Evolutionary conservation across 2,888 invertebrate species (phyloP), one percentile per base, ranked within the genome.

Genomic region (Mechanitis mazaeus): DNA sequence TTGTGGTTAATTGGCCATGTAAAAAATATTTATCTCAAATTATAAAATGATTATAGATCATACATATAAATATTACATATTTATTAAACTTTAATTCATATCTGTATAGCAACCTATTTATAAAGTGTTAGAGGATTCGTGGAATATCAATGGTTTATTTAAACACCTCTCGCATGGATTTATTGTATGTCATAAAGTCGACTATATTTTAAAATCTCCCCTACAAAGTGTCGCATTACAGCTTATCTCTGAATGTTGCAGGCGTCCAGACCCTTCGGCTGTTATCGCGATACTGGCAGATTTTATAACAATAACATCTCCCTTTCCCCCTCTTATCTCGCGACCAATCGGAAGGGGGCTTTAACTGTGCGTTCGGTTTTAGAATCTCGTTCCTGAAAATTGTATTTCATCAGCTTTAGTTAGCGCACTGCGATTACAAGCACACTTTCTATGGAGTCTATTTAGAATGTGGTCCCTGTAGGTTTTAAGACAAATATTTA

Each of bases 261-360:
- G 81, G 74, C 81, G 81, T 81, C 84, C 80, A 76, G 83, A 83
- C 87, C 87, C 86, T 82, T 75, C 79, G 69, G 65, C 66, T 69
- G 80, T 79, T 87, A 87, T 87, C 87, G 74, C 71, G 80, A 84
- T 79, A 86, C 84, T 85, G 83, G 73, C 83, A 83, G 85, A 84
- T 86, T 83, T 78, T 75, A 79, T 79, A 84, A 87, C 87, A 87
- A 86, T 83, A 79, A 77, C 77, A 77, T 76, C 77, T 75, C 74
- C 75, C 74, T 70, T 67, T 72, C 66, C 68, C 61, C 33, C 68
- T 65, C 67, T 83, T 87, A 88, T 89, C 87, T 77, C 35, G 69
- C 65, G 65, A 68, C 84, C 86, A 84, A 89, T 88, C 88, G 73
- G 71, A 72, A 83, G 84, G 87, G 86, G 76, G 71, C 58, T 63